A percentile compares a stretch with the other conserved stretches of the same genome.
These are phyloP conservation scores for Cephus runcator DNA, from an alignment of 2,888 invertebrate genomes.

Conservation along the genomic window DNA sequence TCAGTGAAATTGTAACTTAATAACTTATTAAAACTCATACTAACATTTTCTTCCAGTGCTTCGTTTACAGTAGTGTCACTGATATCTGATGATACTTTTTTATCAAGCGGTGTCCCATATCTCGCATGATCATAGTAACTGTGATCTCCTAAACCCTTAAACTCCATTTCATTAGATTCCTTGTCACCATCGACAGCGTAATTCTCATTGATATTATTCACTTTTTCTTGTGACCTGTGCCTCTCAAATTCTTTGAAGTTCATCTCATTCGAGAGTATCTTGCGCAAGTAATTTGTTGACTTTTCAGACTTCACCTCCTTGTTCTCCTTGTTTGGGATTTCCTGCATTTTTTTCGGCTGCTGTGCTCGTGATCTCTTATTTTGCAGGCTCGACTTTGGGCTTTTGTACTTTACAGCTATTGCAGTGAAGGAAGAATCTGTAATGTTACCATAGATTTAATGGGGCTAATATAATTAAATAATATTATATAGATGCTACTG, in stretches of 20 bases:
- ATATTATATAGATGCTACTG: not conserved
- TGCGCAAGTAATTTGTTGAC: constrained; percentile 53
- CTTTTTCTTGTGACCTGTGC: constrained; percentile 39
- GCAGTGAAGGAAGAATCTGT: constrained; percentile 49
- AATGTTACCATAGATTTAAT: constrained; percentile 16
- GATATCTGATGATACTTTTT: constrained; percentile 30
- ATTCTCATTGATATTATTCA: constrained; percentile 21
- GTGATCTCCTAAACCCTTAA: constrained; percentile 55
- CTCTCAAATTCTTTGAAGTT: constrained; percentile 51
- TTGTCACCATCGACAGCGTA: constrained; percentile 28
- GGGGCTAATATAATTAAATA: not conserved
- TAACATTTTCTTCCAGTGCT: constrained; percentile 52
- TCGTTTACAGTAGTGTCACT: constrained; percentile 39
- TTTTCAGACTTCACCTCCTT: constrained; percentile 52
- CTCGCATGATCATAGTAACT: constrained; percentile 54
- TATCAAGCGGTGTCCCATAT: constrained; percentile 5
- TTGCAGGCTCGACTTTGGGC: constrained; percentile 43
- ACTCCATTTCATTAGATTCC: constrained; percentile 27
- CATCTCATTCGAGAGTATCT: constrained; percentile 53
- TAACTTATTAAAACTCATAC: constrained; percentile 18
- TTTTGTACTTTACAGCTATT: constrained; percentile 43
- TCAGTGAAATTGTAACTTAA: not conserved
- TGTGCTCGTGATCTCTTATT: constrained; percentile 47
- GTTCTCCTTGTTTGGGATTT: constrained; percentile 57
- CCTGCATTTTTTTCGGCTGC: constrained; percentile 51